Conservation (phyloP, 2,888 invertebrate species). For the Melipona beecheii region DNA sequence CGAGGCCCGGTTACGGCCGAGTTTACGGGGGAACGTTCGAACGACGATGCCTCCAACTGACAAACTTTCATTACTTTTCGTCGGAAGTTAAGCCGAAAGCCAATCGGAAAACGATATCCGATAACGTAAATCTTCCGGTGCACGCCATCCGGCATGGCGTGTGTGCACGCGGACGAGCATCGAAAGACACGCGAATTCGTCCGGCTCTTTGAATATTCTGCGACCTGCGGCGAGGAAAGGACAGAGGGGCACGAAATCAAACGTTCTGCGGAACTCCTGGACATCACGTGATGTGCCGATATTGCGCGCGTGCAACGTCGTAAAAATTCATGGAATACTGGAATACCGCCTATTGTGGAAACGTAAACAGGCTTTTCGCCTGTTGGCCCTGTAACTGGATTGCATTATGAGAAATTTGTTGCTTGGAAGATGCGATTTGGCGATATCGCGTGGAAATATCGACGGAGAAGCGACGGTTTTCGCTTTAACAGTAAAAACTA, state of each 20-base stretch:
- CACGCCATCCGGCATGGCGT: constrained; percentile 46
- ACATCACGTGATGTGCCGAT: constrained; percentile 50
- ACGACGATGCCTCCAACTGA: constrained; percentile 63
- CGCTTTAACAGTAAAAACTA: too few relatives aligned
- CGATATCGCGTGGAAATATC: too few relatives aligned
- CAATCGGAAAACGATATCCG: constrained; percentile 80
- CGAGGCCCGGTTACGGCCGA: neutral
- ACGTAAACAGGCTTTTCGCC: constrained; percentile 3
- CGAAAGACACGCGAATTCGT: constrained; percentile 62
- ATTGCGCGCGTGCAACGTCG: constrained; percentile 29
- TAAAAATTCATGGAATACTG: constrained; percentile 21
- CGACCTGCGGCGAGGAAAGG: constrained; percentile 46
- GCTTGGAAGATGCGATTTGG: neutral
- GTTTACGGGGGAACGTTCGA: constrained; percentile 22
- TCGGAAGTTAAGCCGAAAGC: constrained; percentile 74
- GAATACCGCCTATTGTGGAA: neutral
- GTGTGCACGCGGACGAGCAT: constrained; percentile 51
- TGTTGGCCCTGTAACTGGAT: neutral
- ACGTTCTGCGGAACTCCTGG: constrained; percentile 47
- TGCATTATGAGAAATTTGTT: neutral
- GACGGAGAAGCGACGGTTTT: too few relatives aligned
- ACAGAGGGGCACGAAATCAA: constrained; percentile 51
- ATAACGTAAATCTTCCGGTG: constrained; percentile 75
- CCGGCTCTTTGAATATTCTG: constrained; percentile 57
- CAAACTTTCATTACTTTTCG: constrained; percentile 77